Percentiles rank a stretch among this genome's conserved stretches.
Conservation (phyloP, 1,140 invertebrate genomes). For the Dendroctonus ponderosae region DNA sequence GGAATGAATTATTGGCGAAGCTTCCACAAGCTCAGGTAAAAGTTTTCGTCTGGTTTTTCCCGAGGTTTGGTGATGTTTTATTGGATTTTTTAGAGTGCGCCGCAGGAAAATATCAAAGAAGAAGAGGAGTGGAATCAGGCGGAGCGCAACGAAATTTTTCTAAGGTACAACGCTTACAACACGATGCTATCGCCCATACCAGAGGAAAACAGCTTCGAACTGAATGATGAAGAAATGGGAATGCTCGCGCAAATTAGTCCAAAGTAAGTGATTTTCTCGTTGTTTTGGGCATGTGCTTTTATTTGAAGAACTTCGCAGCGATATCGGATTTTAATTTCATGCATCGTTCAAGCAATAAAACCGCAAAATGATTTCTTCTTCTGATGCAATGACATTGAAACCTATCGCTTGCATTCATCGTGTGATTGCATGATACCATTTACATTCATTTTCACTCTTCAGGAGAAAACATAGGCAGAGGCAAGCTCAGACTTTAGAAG, state of each 20-base stretch:
- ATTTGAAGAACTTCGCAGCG: no score
- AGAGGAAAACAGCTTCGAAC: slow-evolving; percentile 57
- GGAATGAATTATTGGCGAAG: slow-evolving; percentile 69
- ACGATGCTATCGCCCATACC: slow-evolving; percentile 62
- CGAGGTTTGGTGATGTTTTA: background rate
- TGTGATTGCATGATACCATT: slow-evolving; percentile 1
- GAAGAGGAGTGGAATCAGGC: slow-evolving; percentile 44
- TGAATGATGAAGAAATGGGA: slow-evolving; percentile 24
- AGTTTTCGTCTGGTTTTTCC: background rate
- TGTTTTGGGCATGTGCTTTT: background rate
- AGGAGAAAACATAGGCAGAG: background rate
- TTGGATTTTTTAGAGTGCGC: slow-evolving; percentile 11
- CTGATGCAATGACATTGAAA: background rate
- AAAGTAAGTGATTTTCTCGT: slow-evolving; percentile 30
- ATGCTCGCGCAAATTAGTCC: slow-evolving; percentile 17
- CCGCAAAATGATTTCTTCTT: no score
- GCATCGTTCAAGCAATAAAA: no score
- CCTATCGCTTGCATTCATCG: slow-evolving; percentile 1
- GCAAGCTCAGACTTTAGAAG: slow-evolving; percentile 20
- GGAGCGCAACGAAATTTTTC: slow-evolving; percentile 50
- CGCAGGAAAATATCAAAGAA: slow-evolving; percentile 37
- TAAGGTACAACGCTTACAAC: slow-evolving; percentile 59
- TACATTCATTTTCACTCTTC: slow-evolving; percentile 9
- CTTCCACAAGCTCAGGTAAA: slow-evolving; percentile 64
- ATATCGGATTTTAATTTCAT: no score